These are phyloP conservation scores for Choloepus hoffmanni DNA, from an alignment of 2,113 vertebrate genomes.

Conservation along the genomic window DNA sequence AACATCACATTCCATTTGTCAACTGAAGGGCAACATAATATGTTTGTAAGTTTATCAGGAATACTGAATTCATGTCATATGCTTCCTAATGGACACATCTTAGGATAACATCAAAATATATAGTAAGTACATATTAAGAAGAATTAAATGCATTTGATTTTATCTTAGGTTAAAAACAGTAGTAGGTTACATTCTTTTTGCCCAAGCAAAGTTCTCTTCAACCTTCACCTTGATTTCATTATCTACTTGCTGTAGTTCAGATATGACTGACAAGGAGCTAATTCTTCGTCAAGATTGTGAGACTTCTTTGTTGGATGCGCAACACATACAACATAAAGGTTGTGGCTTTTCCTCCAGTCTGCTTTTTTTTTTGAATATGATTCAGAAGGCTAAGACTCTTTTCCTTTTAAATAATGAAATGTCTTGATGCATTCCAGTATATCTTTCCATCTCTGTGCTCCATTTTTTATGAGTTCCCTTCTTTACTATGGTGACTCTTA, in stretches of 20 bases:
- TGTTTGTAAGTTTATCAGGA: not conserved
- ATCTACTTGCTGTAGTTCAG: not conserved
- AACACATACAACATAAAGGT: not conserved
- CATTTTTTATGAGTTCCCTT: not conserved
- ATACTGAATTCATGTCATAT: not conserved
- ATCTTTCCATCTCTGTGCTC: not conserved
- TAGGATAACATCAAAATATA: not conserved
- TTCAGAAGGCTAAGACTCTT: not conserved
- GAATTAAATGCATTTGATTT: not conserved
- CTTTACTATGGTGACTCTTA: not conserved
- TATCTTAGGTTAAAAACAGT: constrained; percentile 7
- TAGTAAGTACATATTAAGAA: not conserved
- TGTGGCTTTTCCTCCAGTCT: not conserved
- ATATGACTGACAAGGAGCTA: not conserved
- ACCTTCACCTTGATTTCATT: not conserved
- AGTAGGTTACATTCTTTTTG: not conserved
- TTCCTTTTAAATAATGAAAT: not conserved
- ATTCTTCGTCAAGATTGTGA: not conserved
- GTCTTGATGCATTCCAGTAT: not conserved
- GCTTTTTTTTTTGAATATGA: not conserved
- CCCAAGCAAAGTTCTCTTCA: not conserved
- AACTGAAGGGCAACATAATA: not conserved
- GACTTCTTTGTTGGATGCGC: not conserved
- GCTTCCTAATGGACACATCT: not conserved
- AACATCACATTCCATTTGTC: not conserved